phyloP scores from a whole-genome alignment of 2,888 invertebrate genomes.

The Scaptomyza cyrtandrae region DNA sequence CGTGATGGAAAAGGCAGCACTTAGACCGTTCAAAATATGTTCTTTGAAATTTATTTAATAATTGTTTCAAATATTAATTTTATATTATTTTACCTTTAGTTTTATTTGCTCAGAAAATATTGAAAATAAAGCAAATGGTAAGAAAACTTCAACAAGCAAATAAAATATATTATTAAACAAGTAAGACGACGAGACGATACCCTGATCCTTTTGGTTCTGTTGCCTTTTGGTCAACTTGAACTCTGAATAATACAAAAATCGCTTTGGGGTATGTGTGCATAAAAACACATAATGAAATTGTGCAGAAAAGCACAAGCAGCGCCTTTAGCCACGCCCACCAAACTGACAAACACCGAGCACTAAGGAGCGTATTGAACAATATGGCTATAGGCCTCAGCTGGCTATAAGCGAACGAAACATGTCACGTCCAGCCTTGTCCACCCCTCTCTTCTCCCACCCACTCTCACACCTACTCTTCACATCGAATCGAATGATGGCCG shows the following conservation, averaged over 20 bases:
- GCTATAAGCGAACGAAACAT: constrained; percentile 40
- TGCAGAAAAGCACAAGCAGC: constrained; percentile 37
- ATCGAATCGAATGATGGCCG: constrained; percentile 20
- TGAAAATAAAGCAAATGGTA: no score
- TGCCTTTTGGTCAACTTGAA: background rate
- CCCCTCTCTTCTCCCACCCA: background rate
- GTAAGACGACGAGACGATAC: no score
- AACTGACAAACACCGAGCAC: constrained; percentile 20
- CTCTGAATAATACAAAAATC: background rate
- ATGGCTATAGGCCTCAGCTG: constrained; percentile 36
- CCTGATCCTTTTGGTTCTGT: no score
- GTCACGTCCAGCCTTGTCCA: constrained; percentile 45
- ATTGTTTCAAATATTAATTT: no score
- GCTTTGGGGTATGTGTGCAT: constrained; percentile 32
- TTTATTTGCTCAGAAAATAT: no score
- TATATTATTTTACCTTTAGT: no score
- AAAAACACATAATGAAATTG: constrained; percentile 71
- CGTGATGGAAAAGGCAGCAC: background rate
- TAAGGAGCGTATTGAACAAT: constrained; percentile 13
- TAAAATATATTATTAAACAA: no score
- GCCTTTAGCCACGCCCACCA: constrained; percentile 23
- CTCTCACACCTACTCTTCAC: background rate
- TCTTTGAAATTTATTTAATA: no score
- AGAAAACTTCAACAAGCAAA: no score
- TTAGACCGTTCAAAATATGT: no score